Conservation (phyloP, 1,140 invertebrate genomes). For the Papilio polyxenes region DNA sequence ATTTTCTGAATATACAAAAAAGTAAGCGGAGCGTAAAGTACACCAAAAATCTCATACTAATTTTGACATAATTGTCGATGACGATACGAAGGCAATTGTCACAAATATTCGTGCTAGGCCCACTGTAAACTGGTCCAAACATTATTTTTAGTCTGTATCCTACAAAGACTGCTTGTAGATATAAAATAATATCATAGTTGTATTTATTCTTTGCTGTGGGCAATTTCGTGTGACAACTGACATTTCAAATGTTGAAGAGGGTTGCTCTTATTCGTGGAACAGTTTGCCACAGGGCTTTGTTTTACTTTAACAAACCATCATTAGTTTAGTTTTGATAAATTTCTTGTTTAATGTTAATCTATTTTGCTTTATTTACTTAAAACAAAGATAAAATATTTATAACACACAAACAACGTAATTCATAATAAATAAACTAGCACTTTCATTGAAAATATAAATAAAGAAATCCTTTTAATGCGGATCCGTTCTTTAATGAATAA, state of each 20-base stretch:
- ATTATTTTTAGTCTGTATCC: background rate
- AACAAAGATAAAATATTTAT: background rate
- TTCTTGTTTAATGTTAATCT: background rate
- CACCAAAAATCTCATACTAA: no score
- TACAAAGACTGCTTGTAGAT: background rate
- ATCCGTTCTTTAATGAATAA: constrained; percentile 20
- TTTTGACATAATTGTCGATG: no score
- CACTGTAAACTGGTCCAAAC: background rate
- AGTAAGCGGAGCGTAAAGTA: background rate
- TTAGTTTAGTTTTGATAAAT: background rate
- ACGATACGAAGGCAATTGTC: no score
- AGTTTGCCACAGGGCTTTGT: background rate
- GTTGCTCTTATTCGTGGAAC: background rate
- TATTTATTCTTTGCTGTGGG: background rate
- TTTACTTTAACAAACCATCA: background rate
- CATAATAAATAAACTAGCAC: constrained; percentile 17
- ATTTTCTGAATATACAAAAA: background rate
- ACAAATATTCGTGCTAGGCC: no score
- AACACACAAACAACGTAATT: background rate
- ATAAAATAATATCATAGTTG: background rate
- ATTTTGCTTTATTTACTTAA: background rate
- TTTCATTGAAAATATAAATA: background rate
- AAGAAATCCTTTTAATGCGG: constrained; percentile 22
- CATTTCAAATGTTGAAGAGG: constrained; percentile 19
- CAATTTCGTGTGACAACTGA: constrained; percentile 14